Evolutionary conservation across 2,797 vertebrate species (phyloP).

Genomic region (Bovichtus variegatus): DNA sequence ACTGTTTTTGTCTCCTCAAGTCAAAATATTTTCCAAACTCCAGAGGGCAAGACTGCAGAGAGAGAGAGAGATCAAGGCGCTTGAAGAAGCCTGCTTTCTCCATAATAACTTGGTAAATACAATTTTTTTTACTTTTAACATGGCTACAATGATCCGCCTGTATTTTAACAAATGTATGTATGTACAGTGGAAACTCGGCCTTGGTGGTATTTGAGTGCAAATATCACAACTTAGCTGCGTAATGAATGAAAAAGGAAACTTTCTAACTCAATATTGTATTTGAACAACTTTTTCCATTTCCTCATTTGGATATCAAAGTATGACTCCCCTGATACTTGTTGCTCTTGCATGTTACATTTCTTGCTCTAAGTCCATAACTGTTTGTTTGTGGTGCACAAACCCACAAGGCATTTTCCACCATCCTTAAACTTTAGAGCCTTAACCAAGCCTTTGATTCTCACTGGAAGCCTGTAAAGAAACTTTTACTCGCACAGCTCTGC

Average conservation of each 20-base stretch:
- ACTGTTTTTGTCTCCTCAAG: slow-evolving; percentile 64
- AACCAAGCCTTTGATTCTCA: slow-evolving; percentile 18
- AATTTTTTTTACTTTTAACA: slow-evolving; percentile 36
- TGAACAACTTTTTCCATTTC: background rate
- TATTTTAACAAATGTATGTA: background rate
- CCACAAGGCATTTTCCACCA: slow-evolving; percentile 72
- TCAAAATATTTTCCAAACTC: slow-evolving; percentile 77
- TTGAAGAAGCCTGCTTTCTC: slow-evolving; percentile 47
- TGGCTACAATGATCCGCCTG: background rate
- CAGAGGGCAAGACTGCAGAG: slow-evolving; percentile 58
- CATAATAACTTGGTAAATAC: slow-evolving; percentile 68
- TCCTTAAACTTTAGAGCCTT: slow-evolving; percentile 38
- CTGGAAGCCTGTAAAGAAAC: background rate
- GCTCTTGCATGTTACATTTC: slow-evolving; percentile 30
- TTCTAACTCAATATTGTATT: background rate
- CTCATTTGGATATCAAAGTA: slow-evolving; percentile 15
- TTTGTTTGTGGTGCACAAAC: slow-evolving; percentile 60
- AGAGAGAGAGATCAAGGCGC: slow-evolving; percentile 35
- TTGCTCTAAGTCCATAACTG: slow-evolving; percentile 37
- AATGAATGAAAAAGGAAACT: background rate
- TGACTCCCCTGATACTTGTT: background rate
- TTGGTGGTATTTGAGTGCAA: no score
- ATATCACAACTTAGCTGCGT: no score
- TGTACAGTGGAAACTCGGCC: no score
- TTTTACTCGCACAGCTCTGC: background rate